These are phyloP conservation scores for Neogale vison DNA, from an alignment of 2,113 vertebrate species.

Conservation along the genomic window DNA sequence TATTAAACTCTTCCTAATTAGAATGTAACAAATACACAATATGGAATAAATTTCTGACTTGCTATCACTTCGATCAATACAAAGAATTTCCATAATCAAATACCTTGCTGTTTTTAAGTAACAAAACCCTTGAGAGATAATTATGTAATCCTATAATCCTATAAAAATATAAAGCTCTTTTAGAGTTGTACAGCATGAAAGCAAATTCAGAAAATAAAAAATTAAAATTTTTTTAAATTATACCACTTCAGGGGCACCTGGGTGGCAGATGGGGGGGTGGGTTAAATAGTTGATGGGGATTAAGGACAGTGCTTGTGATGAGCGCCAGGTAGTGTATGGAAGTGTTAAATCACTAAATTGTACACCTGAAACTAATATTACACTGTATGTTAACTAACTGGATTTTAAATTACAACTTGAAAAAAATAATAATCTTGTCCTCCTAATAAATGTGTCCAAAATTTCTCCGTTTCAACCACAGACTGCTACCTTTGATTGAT, in stretches of 20 bases:
- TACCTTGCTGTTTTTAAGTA: not conserved
- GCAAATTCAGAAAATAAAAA: not conserved
- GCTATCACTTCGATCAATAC: not conserved
- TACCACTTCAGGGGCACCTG: not conserved
- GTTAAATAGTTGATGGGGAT: too few species aligned
- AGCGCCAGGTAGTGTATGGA: too few species aligned
- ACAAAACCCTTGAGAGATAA: not conserved
- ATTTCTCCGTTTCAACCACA: not conserved
- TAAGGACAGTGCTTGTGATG: too few species aligned
- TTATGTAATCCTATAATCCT: not conserved
- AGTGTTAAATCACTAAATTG: too few species aligned
- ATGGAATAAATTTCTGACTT: not conserved
- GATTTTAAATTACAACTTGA: too few species aligned
- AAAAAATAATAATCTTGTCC: not conserved
- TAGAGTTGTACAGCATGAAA: not conserved
- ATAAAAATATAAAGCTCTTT: not conserved
- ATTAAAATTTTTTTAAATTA: not conserved
- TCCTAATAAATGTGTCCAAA: not conserved
- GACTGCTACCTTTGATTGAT: not conserved
- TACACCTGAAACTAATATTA: too few species aligned
- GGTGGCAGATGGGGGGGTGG: too few species aligned
- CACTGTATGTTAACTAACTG: too few species aligned
- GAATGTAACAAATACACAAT: not conserved
- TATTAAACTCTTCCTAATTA: not conserved
- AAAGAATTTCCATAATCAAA: not conserved